These are phyloP conservation scores for Coreius guichenoti DNA, from an alignment of 2,797 vertebrate genomes.

Conservation along the genomic window DNA sequence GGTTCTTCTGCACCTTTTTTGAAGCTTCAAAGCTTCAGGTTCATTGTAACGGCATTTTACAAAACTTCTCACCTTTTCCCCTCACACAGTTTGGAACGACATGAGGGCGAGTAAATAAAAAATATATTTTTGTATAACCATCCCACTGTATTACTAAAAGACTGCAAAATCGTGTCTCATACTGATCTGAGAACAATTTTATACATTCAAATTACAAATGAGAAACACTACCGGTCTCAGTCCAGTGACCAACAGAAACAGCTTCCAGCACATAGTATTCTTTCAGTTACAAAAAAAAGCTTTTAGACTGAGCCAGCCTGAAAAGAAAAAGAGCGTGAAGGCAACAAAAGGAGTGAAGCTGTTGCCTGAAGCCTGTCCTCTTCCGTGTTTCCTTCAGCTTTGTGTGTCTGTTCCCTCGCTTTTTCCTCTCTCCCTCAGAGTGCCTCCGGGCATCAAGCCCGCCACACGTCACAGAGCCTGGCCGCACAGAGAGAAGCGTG, in stretches of 20 bases:
- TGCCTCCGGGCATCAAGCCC: slow-evolving; percentile 38
- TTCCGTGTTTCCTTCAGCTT: slow-evolving; percentile 52
- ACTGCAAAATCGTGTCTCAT: background rate
- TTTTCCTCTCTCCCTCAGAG: slow-evolving; percentile 44
- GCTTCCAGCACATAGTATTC: background rate
- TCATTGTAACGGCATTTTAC: background rate
- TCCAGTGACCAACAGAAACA: slow-evolving; percentile 1
- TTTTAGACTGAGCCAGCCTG: slow-evolving; percentile 19
- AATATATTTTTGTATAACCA: background rate
- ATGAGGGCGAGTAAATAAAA: background rate
- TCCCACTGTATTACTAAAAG: background rate
- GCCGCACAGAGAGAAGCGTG: slow-evolving; percentile 35
- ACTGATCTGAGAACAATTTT: background rate
- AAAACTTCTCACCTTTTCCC: background rate
- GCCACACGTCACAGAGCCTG: slow-evolving; percentile 53
- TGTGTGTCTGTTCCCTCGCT: slow-evolving; percentile 33
- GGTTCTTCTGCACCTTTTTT: background rate
- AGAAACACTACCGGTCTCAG: background rate
- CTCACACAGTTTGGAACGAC: background rate
- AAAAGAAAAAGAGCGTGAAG: slow-evolving; percentile 28
- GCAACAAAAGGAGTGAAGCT: slow-evolving; percentile 32
- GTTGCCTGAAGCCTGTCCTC: slow-evolving; percentile 68
- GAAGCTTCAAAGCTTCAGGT: background rate
- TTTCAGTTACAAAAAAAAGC: slow-evolving; percentile 11
- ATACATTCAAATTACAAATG: background rate